Base-by-base conservation (phyloP, 2,888 invertebrate species). In the Chrysolina haemoptera region DNA sequence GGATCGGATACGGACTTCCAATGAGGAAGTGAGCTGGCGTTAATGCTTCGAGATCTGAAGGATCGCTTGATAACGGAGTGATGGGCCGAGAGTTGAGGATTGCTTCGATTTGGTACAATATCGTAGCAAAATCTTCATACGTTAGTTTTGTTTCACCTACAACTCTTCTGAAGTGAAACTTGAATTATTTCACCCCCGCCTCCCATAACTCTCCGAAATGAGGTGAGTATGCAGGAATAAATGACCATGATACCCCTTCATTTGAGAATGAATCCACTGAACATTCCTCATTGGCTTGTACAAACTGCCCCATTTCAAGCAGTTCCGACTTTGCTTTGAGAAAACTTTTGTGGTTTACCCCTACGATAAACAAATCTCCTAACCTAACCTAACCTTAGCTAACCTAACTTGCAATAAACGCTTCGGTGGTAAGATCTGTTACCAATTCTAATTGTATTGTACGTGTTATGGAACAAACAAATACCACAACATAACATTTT, bases 151-250 rank as follows among this genome's bases (percentile, higher is more conserved):
- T 16, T 35, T 78, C 72, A 0, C 81, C 81, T 12, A 82, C 22
- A 1, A 83, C 72, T 46, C 82, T 72, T 55, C 76, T 78, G n/a
- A 85, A 48, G 74, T 84, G 85, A 71, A 67, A 69, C 75, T 87
- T 86, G 0, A 79, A 68, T 0, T 79, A 78, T 55, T 82, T 84
- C 9, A 86, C 79, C 10, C 79, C 82, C 0, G 84, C 80, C 66
- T 87, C 86, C 84, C 84, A 85, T 16, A 85, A 43, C 16, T 85
- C 85, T 2, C 85, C 85, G 53, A 83, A 82, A 67, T 84, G 78
- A 0, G 84, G 84, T 8, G 82, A 78, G 22, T 68, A 41, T 4
- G 85, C 77, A 0, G 84, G 83, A 16, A 71, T 63, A 40, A 71
- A 71, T 35, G 27, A 35, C 71, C 71, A 71, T 27, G 43, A 16